phyloP scores from a whole-genome alignment of 2,888 invertebrate genomes.

The Atrina japonica region DNA sequence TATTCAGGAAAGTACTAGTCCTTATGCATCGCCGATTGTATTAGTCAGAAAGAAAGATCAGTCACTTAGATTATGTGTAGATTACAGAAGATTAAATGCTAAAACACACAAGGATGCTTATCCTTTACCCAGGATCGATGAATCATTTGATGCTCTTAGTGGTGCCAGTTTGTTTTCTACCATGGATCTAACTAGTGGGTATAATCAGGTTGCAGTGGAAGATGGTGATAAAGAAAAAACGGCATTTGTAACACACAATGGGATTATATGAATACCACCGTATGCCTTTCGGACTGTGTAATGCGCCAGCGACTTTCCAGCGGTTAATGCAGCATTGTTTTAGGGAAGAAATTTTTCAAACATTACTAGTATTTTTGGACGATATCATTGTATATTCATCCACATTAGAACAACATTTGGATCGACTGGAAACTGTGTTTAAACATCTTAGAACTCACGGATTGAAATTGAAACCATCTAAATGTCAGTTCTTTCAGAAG shows the following conservation, averaged over 20 bases:
- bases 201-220: constrained; percentile 31
- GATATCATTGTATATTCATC: constrained; percentile 14
- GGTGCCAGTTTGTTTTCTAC: constrained; percentile 16
- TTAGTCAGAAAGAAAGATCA: constrained; percentile 31
- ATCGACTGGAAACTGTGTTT: no score
- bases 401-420: no score
- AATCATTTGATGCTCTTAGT: constrained; percentile 29
- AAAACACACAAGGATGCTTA: constrained; percentile 46
- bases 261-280: constrained; percentile 39
- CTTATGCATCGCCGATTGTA: constrained; percentile 42
- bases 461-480: no score
- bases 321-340: constrained; percentile 35
- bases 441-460: no score
- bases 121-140: constrained; percentile 35
- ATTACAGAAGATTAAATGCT: constrained; percentile 44
- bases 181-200: constrained; percentile 25
- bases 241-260: constrained; percentile 32
- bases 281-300: constrained; percentile 41
- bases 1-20: constrained; percentile 23
- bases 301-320: constrained; percentile 36
- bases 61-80: constrained; percentile 30
- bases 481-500: no score
- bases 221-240: constrained; percentile 25
- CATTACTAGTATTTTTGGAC: constrained; percentile 17
- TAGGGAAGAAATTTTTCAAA: constrained; percentile 20